These are phyloP conservation scores for Teleopsis dalmanni DNA, from an alignment of 1,140 invertebrate species.

Conservation along the genomic window DNA sequence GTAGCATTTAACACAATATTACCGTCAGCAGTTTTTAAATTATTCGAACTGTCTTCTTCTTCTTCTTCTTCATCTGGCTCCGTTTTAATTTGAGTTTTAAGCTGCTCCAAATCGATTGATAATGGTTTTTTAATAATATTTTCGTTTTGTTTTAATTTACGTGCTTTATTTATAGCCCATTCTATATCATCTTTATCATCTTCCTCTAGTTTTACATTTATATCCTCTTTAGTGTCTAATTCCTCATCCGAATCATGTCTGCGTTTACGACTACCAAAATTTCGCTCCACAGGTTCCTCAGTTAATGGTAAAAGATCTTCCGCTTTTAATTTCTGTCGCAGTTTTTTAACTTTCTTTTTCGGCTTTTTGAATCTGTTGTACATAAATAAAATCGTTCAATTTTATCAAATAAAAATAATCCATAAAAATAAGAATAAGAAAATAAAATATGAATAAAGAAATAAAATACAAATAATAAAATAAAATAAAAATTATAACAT, in stretches of 20 bases:
- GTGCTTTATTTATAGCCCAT: slow-evolving; percentile 63
- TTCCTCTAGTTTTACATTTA: slow-evolving; percentile 64
- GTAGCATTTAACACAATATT: slow-evolving; percentile 84
- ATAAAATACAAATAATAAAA: too few relatives aligned
- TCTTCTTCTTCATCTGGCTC: slow-evolving; percentile 41
- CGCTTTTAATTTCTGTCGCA: slow-evolving; percentile 50
- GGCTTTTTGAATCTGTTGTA: slow-evolving; percentile 77
- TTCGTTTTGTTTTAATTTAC: slow-evolving; percentile 60
- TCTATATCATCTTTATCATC: slow-evolving; percentile 60
- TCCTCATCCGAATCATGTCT: slow-evolving; percentile 25
- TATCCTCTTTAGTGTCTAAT: slow-evolving; percentile 46
- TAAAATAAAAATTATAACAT: background rate
- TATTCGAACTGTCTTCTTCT: slow-evolving; percentile 29
- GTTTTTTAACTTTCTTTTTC: slow-evolving; percentile 73
- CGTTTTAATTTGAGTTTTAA: slow-evolving; percentile 43
- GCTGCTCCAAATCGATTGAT: slow-evolving; percentile 40
- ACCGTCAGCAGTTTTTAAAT: slow-evolving; percentile 9
- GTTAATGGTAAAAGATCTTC: slow-evolving; percentile 49
- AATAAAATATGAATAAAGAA: too few relatives aligned
- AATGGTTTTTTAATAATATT: slow-evolving; percentile 43
- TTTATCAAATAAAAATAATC: background rate
- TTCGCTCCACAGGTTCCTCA: slow-evolving; percentile 43
- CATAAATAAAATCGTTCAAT: background rate
- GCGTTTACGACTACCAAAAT: slow-evolving; percentile 48
- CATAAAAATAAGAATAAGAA: background rate